Conservation (phyloP, 1,140 invertebrate genomes). For the Hyposmocoma kahamanoa region DNA sequence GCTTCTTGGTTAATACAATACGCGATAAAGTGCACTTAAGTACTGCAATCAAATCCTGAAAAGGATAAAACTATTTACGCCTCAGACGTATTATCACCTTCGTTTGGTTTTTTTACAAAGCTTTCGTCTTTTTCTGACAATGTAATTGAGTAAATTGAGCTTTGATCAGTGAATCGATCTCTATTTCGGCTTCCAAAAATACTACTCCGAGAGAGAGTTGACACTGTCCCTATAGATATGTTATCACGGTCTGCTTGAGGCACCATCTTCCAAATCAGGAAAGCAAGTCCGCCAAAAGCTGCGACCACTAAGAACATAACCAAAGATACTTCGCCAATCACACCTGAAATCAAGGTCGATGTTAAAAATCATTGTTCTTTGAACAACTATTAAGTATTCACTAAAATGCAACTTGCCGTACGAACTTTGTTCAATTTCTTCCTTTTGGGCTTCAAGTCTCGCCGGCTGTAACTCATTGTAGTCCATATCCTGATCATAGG, state of each 20-base stretch:
- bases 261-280: slow-evolving; percentile 68
- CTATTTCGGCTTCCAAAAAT: slow-evolving; percentile 54
- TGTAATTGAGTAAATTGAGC: slow-evolving; percentile 68
- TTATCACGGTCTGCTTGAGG: slow-evolving; percentile 54
- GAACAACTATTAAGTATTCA: not conserved
- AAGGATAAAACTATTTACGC: slow-evolving; percentile 43
- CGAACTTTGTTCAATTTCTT: slow-evolving; percentile 51
- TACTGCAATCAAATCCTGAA: not conserved
- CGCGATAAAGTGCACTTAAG: slow-evolving; percentile 15
- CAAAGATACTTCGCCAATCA: slow-evolving; percentile 55
- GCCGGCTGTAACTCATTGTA: slow-evolving; percentile 65
- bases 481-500: slow-evolving; percentile 54
- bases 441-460: slow-evolving; percentile 56
- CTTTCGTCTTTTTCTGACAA: slow-evolving; percentile 65
- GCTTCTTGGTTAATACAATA: slow-evolving; percentile 3
- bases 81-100: slow-evolving; percentile 66
- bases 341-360: slow-evolving; percentile 35
- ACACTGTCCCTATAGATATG: slow-evolving; percentile 45
- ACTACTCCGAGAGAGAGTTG: slow-evolving; percentile 47
- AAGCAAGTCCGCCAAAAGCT: slow-evolving; percentile 61
- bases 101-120: slow-evolving; percentile 42
- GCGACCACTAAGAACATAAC: slow-evolving; percentile 68
- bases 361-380: not conserved
- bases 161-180: slow-evolving; percentile 58
- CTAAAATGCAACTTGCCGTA: slow-evolving; percentile 12